A percentile compares a stretch with the other conserved stretches of the same genome.
These are phyloP conservation scores for Phenganax marumi DNA, from an alignment of 92 coral and sea anemone species.

Conservation along the genomic window DNA sequence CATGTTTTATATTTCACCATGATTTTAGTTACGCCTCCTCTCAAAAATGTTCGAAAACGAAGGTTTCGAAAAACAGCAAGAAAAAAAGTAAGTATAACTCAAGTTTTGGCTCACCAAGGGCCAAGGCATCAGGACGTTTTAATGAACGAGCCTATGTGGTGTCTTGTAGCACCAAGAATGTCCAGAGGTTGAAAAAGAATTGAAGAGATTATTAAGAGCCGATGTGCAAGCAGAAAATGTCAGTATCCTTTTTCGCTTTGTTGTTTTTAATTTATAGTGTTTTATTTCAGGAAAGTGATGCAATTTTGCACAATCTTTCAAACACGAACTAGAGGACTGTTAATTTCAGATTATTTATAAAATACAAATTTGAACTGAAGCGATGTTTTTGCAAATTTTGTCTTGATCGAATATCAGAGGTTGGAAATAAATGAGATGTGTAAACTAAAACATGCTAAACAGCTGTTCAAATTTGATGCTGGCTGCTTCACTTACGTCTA, in stretches of 20 bases:
- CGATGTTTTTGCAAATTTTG: too few species aligned
- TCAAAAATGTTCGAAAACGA: constrained; percentile 85
- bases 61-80: constrained; percentile 96
- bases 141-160: not conserved
- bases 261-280: not conserved
- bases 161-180: constrained; percentile 73
- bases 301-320: too few species aligned
- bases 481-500: not conserved
- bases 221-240: constrained; percentile 94
- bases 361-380: too few species aligned
- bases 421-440: too few species aligned
- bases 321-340: too few species aligned
- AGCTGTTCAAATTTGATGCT: too few species aligned
- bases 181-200: constrained; percentile 96
- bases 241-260: constrained; percentile 73
- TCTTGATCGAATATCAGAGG: too few species aligned
- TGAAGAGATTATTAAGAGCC: constrained; percentile 84
- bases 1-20: not conserved
- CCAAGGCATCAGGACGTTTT: not conserved
- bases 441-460: too few species aligned
- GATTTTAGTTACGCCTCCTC: constrained; percentile 85
- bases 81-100: constrained; percentile 66
- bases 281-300: not conserved
- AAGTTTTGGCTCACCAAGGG: not conserved
- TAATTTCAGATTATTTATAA: too few species aligned